phyloP scores from a whole-genome alignment of 53 echinoderm and acorn worm species.

The Paelopatides confundens region DNA sequence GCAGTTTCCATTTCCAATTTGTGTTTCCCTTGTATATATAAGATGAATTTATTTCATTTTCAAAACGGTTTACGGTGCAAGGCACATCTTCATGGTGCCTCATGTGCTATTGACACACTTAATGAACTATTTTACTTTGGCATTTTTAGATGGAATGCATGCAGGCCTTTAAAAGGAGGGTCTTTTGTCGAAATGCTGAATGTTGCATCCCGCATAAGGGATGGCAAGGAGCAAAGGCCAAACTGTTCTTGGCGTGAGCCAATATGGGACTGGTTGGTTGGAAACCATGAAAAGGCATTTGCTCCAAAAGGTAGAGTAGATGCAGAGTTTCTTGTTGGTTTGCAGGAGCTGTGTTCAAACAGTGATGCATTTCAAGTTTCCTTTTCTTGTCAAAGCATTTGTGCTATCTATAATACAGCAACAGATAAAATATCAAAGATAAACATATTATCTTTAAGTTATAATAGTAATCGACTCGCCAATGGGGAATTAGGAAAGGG shows the following conservation, averaged over 20 bases:
- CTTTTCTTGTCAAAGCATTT: background rate
- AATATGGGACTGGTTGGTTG: background rate
- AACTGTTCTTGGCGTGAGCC: constrained; percentile 1
- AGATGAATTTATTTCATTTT: background rate
- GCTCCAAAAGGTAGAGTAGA: background rate
- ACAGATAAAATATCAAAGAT: background rate
- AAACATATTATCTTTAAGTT: background rate
- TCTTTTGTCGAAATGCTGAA: background rate
- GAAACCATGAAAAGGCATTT: background rate
- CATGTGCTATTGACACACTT: too few relatives aligned
- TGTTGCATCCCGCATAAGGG: background rate
- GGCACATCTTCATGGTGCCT: background rate
- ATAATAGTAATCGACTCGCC: background rate
- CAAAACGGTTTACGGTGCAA: constrained; percentile 1
- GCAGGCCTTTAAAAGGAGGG: background rate
- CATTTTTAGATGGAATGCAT: background rate
- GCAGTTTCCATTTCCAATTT: too few relatives aligned
- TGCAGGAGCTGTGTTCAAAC: background rate
- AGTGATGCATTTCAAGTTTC: background rate
- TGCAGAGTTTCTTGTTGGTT: constrained; percentile 1
- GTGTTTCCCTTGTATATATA: background rate
- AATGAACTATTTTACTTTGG: too few relatives aligned
- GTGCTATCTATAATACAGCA: background rate
- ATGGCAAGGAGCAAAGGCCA: background rate
- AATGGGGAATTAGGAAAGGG: background rate